phyloP scores from a whole-genome alignment of 2,113 vertebrate genomes.

The Microtus ochrogaster region DNA sequence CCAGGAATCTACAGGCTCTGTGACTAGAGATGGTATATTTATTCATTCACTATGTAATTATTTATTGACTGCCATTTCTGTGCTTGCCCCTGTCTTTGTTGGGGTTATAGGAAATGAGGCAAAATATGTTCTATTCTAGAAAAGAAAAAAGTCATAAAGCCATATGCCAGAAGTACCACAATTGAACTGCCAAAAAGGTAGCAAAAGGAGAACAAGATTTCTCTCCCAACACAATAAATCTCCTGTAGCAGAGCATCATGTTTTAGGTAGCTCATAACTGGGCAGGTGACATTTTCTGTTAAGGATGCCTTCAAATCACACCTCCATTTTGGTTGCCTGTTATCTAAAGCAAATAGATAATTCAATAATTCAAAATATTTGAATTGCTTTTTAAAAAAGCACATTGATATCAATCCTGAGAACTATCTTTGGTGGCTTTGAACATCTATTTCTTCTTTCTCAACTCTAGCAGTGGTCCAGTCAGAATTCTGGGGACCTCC shows the following conservation, averaged over 20 bases:
- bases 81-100: slow-evolving; percentile 28
- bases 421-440: background rate
- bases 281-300: slow-evolving; percentile 18
- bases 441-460: background rate
- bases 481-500: background rate
- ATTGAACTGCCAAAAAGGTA: background rate
- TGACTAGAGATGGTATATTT: background rate
- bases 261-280: background rate
- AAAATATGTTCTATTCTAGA: slow-evolving; percentile 16
- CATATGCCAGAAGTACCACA: background rate
- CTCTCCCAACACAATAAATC: background rate
- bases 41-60: slow-evolving; percentile 30
- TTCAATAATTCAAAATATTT: slow-evolving; percentile 38
- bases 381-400: background rate
- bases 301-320: slow-evolving; percentile 14
- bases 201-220: slow-evolving; percentile 17
- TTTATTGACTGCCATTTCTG: slow-evolving; percentile 8
- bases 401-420: background rate
- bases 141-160: slow-evolving; percentile 22
- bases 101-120: background rate
- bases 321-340: background rate
- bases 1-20: background rate
- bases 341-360: slow-evolving; percentile 7
- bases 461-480: background rate
- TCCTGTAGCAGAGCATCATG: background rate